A percentile compares a stretch with the other conserved stretches of the same genome.
Conservation (phyloP, 2,797 vertebrate species). For the Melanotaenia nigrans region DNA sequence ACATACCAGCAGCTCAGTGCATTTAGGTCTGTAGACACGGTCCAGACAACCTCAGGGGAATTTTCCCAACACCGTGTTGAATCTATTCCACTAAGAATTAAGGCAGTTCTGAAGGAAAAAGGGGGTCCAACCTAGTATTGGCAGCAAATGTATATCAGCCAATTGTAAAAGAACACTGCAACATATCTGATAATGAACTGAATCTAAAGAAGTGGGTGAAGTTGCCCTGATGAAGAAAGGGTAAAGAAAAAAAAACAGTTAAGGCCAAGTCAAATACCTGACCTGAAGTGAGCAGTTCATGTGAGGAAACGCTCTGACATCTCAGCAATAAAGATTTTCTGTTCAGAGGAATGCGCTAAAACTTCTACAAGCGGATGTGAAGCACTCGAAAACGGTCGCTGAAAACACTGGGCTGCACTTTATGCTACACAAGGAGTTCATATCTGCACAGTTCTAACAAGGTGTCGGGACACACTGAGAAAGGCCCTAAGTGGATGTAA, state of each 20-base stretch:
- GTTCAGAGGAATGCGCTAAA: neutral
- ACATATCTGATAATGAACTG: neutral
- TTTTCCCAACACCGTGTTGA: no score
- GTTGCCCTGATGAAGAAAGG: no score
- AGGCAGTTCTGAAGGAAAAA: no score
- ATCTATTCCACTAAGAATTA: no score
- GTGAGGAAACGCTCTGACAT: neutral
- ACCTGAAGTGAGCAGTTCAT: neutral
- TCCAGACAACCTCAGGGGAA: no score
- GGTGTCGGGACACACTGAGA: neutral
- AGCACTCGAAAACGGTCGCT: neutral
- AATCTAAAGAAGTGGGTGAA: neutral
- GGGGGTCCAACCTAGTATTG: no score
- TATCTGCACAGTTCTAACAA: neutral
- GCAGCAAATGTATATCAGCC: neutral
- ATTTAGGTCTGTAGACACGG: no score
- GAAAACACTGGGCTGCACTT: neutral
- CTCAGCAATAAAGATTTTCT: neutral
- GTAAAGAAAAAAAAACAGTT: no score
- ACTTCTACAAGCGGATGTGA: neutral
- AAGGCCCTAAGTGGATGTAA: no score
- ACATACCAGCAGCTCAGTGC: no score
- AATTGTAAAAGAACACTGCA: neutral
- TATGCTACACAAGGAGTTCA: neutral
- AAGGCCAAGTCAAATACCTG: neutral